Evolutionary conservation across 2,797 vertebrate genomes (phyloP).

Genomic region (Pseudopleuronectes americanus): DNA sequence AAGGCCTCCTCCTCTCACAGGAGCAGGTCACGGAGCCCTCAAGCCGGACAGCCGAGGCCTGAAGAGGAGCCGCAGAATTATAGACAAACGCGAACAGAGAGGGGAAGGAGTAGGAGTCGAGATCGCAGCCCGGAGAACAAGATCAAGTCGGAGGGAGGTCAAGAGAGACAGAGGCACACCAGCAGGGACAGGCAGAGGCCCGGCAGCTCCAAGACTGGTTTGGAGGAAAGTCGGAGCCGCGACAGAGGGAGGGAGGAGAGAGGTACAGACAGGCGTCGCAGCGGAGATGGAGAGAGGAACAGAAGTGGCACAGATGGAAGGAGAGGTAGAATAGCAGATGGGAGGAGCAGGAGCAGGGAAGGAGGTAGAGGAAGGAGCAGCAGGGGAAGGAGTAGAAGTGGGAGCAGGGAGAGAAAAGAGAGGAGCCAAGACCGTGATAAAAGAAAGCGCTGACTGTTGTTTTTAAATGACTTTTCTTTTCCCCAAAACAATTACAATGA

Average conservation of each 20-base stretch:
- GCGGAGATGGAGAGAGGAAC: constrained; percentile 65
- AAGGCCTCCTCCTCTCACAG: constrained; percentile 79
- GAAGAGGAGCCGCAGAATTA: constrained; percentile 63
- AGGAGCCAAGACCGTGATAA: constrained; percentile 56
- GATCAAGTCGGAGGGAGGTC: constrained; percentile 63
- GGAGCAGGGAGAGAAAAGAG: constrained; percentile 53
- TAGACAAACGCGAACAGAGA: constrained; percentile 56
- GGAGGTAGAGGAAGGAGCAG: constrained; percentile 55
- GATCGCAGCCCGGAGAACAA: constrained; percentile 58
- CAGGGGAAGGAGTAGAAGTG: constrained; percentile 53
- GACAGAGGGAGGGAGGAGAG: constrained; percentile 67
- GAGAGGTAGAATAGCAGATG: constrained; percentile 63
- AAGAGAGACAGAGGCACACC: constrained; percentile 63
- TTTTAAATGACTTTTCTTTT: too few relatives aligned
- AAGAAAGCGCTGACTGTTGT: constrained; percentile 51
- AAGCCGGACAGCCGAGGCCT: constrained; percentile 67
- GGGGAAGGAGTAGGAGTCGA: constrained; percentile 58
- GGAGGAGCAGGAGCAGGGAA: constrained; percentile 72
- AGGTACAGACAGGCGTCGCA: constrained; percentile 58
- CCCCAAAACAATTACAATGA: too few relatives aligned
- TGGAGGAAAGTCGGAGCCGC: constrained; percentile 62
- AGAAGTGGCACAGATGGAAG: constrained; percentile 72
- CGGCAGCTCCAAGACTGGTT: constrained; percentile 51
- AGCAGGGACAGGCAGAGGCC: constrained; percentile 67
- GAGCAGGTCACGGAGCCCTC: constrained; percentile 79